Percentiles rank a stretch among this genome's conserved stretches.
phyloP scores from a whole-genome alignment of 2,888 invertebrate species.

The Seira sanloemensis region DNA sequence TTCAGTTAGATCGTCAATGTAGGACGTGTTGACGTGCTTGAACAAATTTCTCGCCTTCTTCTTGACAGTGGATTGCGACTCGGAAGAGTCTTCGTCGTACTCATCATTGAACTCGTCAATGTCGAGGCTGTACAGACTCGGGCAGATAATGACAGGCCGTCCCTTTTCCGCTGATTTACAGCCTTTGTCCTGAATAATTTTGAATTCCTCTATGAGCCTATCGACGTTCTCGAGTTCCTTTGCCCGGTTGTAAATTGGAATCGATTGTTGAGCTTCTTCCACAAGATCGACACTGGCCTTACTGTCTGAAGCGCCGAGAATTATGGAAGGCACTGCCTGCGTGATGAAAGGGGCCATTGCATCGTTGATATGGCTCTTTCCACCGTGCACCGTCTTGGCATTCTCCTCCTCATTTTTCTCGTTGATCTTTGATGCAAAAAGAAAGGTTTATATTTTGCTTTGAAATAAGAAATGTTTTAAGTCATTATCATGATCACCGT shows the following conservation, averaged over 20 bases:
- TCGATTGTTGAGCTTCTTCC: neutral
- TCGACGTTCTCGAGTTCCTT: constrained; percentile 22
- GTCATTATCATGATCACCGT: neutral
- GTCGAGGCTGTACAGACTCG: constrained; percentile 64
- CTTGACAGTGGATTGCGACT: neutral
- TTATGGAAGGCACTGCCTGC: neutral
- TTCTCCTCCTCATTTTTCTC: neutral
- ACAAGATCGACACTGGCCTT: neutral
- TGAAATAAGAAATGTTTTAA: neutral
- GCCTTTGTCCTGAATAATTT: constrained; percentile 34
- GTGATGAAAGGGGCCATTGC: neutral
- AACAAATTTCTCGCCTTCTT: neutral
- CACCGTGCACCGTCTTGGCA: neutral
- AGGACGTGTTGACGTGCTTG: constrained; percentile 37
- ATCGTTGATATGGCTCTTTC: neutral
- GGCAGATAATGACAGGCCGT: constrained; percentile 55
- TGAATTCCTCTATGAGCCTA: constrained; percentile 45
- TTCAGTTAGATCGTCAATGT: constrained; percentile 53
- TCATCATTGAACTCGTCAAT: constrained; percentile 52
- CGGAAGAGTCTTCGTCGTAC: neutral
- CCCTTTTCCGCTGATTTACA: constrained; percentile 42
- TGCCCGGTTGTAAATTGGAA: neutral
- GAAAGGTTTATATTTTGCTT: neutral
- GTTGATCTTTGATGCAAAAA: neutral
- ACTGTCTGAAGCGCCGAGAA: neutral